Evolutionary conservation across 2,113 vertebrate species (phyloP), one percentile per base, ranked within the genome.

Genomic region (Daboia siamensis): DNA sequence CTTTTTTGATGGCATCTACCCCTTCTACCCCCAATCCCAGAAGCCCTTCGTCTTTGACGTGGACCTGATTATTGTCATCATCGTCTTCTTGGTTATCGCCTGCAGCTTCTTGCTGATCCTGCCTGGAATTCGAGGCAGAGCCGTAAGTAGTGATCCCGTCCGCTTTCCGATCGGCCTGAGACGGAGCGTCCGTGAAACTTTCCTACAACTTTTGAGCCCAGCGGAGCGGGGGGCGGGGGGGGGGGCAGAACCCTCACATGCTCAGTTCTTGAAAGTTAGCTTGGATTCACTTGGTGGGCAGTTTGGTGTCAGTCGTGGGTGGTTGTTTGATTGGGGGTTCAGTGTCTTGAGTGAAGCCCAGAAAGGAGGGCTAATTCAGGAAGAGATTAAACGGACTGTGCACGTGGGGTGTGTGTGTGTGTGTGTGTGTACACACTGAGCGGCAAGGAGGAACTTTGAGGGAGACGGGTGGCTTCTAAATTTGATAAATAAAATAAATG

Each of bases 91-190:
- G 74, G 93, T 97, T 0, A 91, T 99, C 0, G 95, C 97, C 0
- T 94, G 91, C 94, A 97, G 97, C 94, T 98, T 99, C 89, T 97
- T 99, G 56, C 94, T 99, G 94, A 99, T 99, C 94, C 96, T 98
- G 61, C 99, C 98, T 0, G 99, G 99, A 88, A 99, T 99, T 95
- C 98, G 99, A 0, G 99, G 99, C 29, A 98, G 97, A 95, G 98
- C 96, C 97, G 99, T 99, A 96, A 96, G 96, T 95, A 61, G 0
- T 24, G 3, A 7, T 5, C 0, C 74, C 7, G 9, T 9, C 33
- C 6, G 12, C n/a, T 20, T 80, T 80, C 69, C 2, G 33, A 33
- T 13, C 11, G 2, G n/a, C 3, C 13, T n/a, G 4, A 5, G n/a
- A 33, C 12, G 29, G n/a, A 33, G 64, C 61, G 12, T 33, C 69